Percentiles rank a stretch among this genome's conserved stretches.
Conservation (phyloP, 1,140 invertebrate genomes). For the Dendrolimus punctatus region DNA sequence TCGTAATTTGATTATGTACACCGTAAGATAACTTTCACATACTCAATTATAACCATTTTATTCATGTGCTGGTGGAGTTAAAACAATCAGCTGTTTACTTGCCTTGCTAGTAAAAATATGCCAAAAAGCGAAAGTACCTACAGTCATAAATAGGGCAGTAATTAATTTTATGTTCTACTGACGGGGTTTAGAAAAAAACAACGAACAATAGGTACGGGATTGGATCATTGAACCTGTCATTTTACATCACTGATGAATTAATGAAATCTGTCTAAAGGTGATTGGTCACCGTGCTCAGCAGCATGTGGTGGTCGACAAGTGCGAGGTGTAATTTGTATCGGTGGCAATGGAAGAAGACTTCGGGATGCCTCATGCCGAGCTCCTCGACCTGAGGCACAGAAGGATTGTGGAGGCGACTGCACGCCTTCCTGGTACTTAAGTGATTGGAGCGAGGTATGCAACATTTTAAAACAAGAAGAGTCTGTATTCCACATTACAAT, state of each 20-base stretch:
- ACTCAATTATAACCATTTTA: too few relatives aligned
- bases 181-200: background rate
- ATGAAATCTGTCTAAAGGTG: constrained; percentile 48
- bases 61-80: too few relatives aligned
- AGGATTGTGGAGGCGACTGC: constrained; percentile 51
- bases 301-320: constrained; percentile 75
- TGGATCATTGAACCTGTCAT: background rate
- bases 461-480: background rate
- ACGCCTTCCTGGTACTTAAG: constrained; percentile 74
- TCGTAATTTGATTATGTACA: too few relatives aligned
- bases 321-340: constrained; percentile 73
- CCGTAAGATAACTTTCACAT: too few relatives aligned
- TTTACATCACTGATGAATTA: background rate
- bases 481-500: too few relatives aligned
- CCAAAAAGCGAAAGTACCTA: too few relatives aligned
- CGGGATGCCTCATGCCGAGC: constrained; percentile 44
- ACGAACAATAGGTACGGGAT: constrained; percentile 25
- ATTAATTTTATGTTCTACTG: too few relatives aligned
- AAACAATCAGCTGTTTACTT: too few relatives aligned
- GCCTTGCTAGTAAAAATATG: too few relatives aligned
- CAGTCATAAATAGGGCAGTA: too few relatives aligned
- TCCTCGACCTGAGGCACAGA: constrained; percentile 45
- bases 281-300: constrained; percentile 78
- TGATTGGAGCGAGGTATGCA: constrained; percentile 73
- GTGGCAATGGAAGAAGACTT: constrained; percentile 55